Conservation (phyloP, 2,797 vertebrate species). For the Propithecus deckenii region DNA sequence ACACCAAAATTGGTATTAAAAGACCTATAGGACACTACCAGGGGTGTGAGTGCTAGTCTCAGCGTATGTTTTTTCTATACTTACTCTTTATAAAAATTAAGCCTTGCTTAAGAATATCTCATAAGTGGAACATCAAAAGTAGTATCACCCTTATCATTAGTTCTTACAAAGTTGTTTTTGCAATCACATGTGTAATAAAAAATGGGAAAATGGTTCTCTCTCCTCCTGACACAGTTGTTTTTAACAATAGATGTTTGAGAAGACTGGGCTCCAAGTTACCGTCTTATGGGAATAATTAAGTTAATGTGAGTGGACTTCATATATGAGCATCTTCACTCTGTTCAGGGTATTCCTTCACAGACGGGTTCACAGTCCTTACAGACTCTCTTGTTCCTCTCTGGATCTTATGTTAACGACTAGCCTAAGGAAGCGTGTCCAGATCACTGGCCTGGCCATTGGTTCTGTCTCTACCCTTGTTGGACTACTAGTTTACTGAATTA, state of each 20-base stretch:
- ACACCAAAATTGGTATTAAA: neutral
- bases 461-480: neutral
- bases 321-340: neutral
- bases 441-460: neutral
- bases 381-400: neutral
- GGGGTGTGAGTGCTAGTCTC: neutral
- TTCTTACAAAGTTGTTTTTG: neutral
- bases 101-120: neutral
- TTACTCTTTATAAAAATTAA: neutral
- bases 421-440: neutral
- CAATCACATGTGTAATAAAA: neutral
- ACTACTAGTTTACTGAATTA: neutral
- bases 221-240: neutral
- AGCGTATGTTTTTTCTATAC: neutral
- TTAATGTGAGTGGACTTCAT: neutral
- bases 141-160: neutral
- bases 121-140: neutral
- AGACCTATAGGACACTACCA: neutral
- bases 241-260: neutral
- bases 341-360: neutral
- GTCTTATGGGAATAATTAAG: neutral
- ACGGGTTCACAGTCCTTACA: neutral
- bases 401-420: neutral
- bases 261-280: neutral
- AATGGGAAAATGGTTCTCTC: neutral